Evolutionary conservation across 2,888 invertebrate genomes (phyloP).

Genomic region (Limnephilus auricula): DNA sequence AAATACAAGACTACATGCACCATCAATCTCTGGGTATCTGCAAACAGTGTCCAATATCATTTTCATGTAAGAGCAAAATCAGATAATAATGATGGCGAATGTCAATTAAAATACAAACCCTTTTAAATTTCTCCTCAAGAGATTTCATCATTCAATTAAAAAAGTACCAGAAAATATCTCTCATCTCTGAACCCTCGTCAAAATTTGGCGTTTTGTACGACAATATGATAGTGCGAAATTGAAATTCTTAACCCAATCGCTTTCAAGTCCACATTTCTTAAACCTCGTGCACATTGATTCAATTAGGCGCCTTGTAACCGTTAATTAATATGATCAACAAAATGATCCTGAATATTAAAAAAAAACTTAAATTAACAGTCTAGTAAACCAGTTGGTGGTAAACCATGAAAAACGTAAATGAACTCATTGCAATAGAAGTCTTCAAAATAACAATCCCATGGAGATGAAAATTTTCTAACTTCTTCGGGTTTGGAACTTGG

Average conservation of each 20-base stretch:
- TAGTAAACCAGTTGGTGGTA: too few relatives aligned
- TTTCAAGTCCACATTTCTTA: background rate
- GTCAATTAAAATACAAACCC: background rate
- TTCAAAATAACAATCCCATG: too few relatives aligned
- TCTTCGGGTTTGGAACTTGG: background rate
- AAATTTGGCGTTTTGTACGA: background rate
- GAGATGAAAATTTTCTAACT: too few relatives aligned
- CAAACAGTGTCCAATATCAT: background rate
- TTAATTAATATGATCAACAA: background rate
- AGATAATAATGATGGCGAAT: background rate
- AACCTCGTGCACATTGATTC: background rate
- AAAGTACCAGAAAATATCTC: conserved; percentile 11
- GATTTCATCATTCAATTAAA: conserved; percentile 30
- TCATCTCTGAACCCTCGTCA: conserved; percentile 23
- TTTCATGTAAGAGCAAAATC: background rate
- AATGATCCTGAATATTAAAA: background rate
- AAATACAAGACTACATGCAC: background rate
- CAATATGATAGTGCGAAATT: background rate
- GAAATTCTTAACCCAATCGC: background rate
- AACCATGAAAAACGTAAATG: too few relatives aligned
- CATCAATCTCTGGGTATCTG: background rate
- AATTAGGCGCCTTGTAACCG: background rate
- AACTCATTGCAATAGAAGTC: too few relatives aligned
- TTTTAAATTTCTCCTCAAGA: background rate
- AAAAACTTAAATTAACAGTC: too few relatives aligned